Percentiles rank a stretch among this genome's conserved stretches.
Conservation (phyloP, 2,113 vertebrate genomes). For the Hyaena hyaena region DNA sequence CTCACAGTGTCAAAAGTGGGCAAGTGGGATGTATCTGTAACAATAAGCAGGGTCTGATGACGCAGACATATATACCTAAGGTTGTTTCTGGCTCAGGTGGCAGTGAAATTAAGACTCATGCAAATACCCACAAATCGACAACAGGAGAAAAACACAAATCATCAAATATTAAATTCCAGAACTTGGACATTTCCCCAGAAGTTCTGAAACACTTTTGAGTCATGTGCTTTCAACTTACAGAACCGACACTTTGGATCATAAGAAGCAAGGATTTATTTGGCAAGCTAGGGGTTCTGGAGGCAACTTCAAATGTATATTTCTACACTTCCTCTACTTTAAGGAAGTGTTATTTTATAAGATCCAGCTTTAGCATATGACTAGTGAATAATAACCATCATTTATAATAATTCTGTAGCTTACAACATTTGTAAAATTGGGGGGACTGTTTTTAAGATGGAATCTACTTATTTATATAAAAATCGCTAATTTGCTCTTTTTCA, state of each 20-base stretch:
- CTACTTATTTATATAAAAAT: background rate
- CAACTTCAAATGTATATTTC: background rate
- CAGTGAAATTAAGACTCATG: background rate
- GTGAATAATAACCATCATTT: background rate
- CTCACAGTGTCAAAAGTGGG: background rate
- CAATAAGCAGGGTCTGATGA: background rate
- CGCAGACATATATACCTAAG: background rate
- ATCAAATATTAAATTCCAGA: background rate
- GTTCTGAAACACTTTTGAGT: background rate
- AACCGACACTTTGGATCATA: background rate
- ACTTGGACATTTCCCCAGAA: background rate
- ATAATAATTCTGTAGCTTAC: background rate
- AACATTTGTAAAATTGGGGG: background rate
- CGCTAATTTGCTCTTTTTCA: background rate
- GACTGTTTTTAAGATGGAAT: background rate
- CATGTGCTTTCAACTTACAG: background rate
- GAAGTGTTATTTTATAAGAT: background rate
- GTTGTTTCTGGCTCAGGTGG: background rate
- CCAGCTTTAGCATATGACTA: background rate
- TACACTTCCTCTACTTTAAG: background rate
- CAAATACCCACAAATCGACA: background rate
- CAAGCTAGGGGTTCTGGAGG: background rate
- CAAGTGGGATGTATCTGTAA: background rate
- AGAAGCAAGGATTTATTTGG: background rate
- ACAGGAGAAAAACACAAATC: background rate